Evolutionary conservation across 1,140 invertebrate genomes (phyloP).

Genomic region (Papilio aristodemus): DNA sequence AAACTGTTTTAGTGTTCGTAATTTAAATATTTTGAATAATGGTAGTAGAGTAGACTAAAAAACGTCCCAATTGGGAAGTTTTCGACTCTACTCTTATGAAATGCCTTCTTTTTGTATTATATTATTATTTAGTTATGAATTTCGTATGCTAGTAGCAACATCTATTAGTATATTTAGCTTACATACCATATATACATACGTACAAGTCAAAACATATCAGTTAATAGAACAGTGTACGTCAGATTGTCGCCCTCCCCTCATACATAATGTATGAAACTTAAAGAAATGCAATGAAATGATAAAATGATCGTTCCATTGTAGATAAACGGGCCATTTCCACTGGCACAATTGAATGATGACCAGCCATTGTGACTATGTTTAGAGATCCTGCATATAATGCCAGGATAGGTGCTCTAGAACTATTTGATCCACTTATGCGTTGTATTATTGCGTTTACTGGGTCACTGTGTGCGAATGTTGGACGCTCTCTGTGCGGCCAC

Average conservation of each 20-base stretch:
- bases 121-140: no score
- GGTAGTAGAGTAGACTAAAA: no score
- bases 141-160: no score
- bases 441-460: constrained; percentile 69
- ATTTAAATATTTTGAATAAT: no score
- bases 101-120: no score
- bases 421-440: constrained; percentile 65
- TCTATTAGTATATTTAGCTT: no score
- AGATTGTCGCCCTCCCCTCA: constrained; percentile 35
- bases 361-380: constrained; percentile 77
- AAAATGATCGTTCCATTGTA: constrained; percentile 67
- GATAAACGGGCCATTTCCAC: constrained; percentile 74
- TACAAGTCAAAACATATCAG: neutral
- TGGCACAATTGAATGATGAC: constrained; percentile 76
- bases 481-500: neutral
- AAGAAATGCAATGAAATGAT: constrained; percentile 75
- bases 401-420: constrained; percentile 65
- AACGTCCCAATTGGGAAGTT: no score
- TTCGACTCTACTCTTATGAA: no score
- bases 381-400: constrained; percentile 75
- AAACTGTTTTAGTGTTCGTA: neutral
- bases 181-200: neutral
- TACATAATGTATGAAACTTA: constrained; percentile 77
- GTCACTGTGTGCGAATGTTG: constrained; percentile 60
- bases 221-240: constrained; percentile 1